Percentiles rank a stretch among this genome's conserved stretches.
phyloP scores from a whole-genome alignment of 2,888 invertebrate genomes.

The Drosophila subsilvestris region DNA sequence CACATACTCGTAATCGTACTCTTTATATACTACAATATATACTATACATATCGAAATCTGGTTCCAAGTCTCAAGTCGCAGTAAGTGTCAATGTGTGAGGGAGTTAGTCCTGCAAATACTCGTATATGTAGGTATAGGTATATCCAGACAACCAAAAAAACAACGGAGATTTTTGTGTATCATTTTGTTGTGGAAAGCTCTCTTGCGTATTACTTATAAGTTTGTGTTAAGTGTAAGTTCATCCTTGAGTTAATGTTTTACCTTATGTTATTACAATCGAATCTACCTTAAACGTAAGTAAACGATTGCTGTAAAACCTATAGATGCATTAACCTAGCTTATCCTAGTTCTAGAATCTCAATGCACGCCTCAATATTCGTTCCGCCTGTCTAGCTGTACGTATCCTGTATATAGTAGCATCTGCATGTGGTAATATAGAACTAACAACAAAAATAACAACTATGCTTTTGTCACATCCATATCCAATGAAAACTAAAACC shows the following conservation, averaged over 20 bases:
- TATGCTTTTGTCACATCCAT: slow-evolving; percentile 66
- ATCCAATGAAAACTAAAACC: slow-evolving; percentile 50
- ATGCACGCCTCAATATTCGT: slow-evolving; percentile 35
- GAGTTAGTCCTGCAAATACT: slow-evolving; percentile 29
- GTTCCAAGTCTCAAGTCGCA: slow-evolving; percentile 60
- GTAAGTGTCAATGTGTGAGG: slow-evolving; percentile 63
- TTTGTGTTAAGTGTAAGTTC: slow-evolving; percentile 43
- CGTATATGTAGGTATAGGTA: slow-evolving; percentile 7
- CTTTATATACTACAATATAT: slow-evolving; percentile 29
- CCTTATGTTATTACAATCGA: slow-evolving; percentile 32
- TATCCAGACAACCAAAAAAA: slow-evolving; percentile 25
- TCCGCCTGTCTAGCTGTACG: slow-evolving; percentile 18
- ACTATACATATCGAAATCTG: slow-evolving; percentile 22
- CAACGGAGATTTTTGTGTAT: slow-evolving; percentile 45
- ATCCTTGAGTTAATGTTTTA: slow-evolving; percentile 44
- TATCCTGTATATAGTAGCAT: slow-evolving; percentile 37
- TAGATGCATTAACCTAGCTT: slow-evolving; percentile 52
- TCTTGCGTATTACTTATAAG: slow-evolving; percentile 51
- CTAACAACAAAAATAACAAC: slow-evolving; percentile 49
- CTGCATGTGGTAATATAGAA: slow-evolving; percentile 24
- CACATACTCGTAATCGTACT: slow-evolving; percentile 26
- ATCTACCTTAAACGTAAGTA: slow-evolving; percentile 68
- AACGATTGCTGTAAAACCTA: slow-evolving; percentile 45
- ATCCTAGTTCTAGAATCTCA: slow-evolving; percentile 35
- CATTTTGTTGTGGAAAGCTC: slow-evolving; percentile 34